Evolutionary conservation across 2,797 vertebrate species (phyloP), one percentile per base, ranked within the genome.

Genomic region (Argya squamiceps): DNA sequence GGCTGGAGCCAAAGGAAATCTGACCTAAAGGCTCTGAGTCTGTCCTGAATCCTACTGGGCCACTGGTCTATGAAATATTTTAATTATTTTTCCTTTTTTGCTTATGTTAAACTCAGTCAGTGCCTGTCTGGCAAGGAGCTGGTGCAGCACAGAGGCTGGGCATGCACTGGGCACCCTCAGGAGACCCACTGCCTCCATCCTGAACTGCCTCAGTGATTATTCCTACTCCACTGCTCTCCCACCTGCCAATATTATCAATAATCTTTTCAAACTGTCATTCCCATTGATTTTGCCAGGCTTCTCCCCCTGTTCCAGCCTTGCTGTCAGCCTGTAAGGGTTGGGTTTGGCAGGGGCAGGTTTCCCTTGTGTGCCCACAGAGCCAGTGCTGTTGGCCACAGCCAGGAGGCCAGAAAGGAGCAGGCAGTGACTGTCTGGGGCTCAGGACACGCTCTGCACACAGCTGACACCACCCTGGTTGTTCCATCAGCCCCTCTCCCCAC

Each of bases 371-470:
- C 19, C n/a, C 47, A 20, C 2, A 1, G 58, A 81, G 71, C 36
- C 13, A 1, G 23, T 26, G 52, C n/a, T 53, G 30, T 0, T 29
- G 36, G 43, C 44, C 15, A 24, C 46, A 22, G 36, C 0, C 0
- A 37, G 46, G 19, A 20, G 41, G 15, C 15, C 53, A 8, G 9
- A 32, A 44, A 46, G 67, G 67, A 37, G 2, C 44, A n/a, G 85
- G 5, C 58, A 24, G 53, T 10, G 52, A 16, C 29, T 7, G 63
- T 8, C 37, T 6, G 21, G n/a, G 50, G 23, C 29, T 36, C 26
- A 1, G 6, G 37, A 12, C 46, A 34, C 0, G 0, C 39, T 18
- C 22, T 49, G 43, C 44, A 30, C 65, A 44, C 8, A 30, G 47
- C 43, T 27, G 69, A 46, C 64, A n/a, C 15, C 75, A 27, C 10